phyloP scores from a whole-genome alignment of 2,888 invertebrate genomes.

The Girardia tigrina region DNA sequence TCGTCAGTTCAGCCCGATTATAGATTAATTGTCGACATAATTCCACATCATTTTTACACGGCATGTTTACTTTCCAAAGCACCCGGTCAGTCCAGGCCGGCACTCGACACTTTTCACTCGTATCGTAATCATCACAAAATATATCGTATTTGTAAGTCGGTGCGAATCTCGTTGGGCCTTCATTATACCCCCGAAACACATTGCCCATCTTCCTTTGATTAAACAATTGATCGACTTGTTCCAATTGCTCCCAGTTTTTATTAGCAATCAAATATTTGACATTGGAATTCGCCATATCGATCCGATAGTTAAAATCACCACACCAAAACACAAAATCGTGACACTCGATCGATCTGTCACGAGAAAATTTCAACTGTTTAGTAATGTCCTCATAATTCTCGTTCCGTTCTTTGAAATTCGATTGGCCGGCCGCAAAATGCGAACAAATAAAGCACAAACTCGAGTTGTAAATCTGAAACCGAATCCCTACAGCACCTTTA shows the following conservation, averaged over 20 bases:
- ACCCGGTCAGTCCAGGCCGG: constrained; percentile 91
- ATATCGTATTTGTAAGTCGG: constrained; percentile 92
- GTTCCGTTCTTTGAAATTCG: constrained; percentile 81
- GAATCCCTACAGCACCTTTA: constrained; percentile 83
- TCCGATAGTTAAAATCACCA: constrained; percentile 94
- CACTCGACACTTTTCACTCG: constrained; percentile 59
- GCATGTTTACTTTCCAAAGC: constrained; percentile 52
- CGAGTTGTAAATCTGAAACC: constrained; percentile 76
- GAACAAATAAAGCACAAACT: constrained; percentile 94
- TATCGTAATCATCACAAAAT: constrained; percentile 64
- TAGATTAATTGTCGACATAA: constrained; percentile 71
- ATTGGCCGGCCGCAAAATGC: constrained; percentile 96
- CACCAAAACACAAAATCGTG: constrained; percentile 99
- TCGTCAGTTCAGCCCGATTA: constrained; percentile 81
- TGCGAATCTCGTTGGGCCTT: constrained; percentile 74
- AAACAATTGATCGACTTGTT: constrained; percentile 73
- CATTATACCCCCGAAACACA: constrained; percentile 62
- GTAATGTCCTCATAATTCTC: constrained; percentile 90
- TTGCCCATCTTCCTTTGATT: constrained; percentile 49
- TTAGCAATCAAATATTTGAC: constrained; percentile 68
- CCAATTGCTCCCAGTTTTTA: constrained; percentile 62
- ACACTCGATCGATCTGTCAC: constrained; percentile 72
- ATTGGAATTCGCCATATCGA: constrained; percentile 85
- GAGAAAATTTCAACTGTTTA: constrained; percentile 58
- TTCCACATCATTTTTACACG: constrained; percentile 53